A percentile compares a stretch with the other conserved stretches of the same genome.
phyloP scores from a whole-genome alignment of 2,113 vertebrate genomes.

The Leucoraja erinaceus region DNA sequence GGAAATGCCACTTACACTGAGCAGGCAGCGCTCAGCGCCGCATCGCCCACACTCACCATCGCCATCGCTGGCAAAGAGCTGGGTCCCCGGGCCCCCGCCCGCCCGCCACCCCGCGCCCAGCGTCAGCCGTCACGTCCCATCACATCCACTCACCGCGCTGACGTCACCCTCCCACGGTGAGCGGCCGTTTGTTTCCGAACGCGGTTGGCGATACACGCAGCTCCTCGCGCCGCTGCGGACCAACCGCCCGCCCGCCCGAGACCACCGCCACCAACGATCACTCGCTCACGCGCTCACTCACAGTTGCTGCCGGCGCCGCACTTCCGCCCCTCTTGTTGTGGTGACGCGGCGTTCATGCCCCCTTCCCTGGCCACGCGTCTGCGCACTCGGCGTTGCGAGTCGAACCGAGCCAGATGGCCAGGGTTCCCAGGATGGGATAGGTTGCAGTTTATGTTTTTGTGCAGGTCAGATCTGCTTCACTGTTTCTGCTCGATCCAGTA shows the following conservation, averaged over 20 bases:
- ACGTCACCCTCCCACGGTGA: neutral
- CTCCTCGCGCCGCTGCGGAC: too few relatives aligned
- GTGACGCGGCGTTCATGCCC: neutral
- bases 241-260: neutral
- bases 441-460: too few relatives aligned
- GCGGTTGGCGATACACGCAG: too few relatives aligned
- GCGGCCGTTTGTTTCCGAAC: neutral
- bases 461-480: too few relatives aligned
- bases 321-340: neutral
- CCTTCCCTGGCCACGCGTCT: neutral
- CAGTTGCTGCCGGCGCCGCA: neutral
- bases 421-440: too few relatives aligned
- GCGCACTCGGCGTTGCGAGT: neutral
- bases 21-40: neutral
- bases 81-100: too few relatives aligned
- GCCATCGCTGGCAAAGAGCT: too few relatives aligned
- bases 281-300: neutral
- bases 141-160: neutral
- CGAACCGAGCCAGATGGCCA: too few relatives aligned
- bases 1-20: neutral
- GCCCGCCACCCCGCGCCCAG: neutral
- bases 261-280: neutral
- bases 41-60: too few relatives aligned
- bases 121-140: conserved; percentile 12
- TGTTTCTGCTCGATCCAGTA: too few relatives aligned